Conservation (phyloP, 2,888 invertebrate genomes). For the Lamellibrachia satsuma region DNA sequence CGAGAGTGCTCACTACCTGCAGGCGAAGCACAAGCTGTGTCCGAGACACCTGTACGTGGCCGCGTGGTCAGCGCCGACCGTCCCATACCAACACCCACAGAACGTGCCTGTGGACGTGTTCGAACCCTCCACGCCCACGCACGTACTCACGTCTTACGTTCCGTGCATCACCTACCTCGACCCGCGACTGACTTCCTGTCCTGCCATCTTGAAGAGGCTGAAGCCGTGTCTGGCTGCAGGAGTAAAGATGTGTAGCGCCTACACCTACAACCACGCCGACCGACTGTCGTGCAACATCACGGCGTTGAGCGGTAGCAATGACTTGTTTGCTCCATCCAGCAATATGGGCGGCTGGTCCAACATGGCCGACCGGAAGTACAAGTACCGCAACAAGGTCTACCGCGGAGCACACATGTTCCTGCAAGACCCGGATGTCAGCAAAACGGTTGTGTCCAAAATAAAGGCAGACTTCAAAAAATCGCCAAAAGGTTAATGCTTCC, state of each 20-base stretch:
- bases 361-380: constrained; percentile 6
- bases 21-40: not conserved
- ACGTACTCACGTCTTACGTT: not conserved
- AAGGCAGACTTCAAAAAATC: not conserved
- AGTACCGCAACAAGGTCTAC: constrained; percentile 10
- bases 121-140: not conserved
- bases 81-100: not conserved
- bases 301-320: not conserved
- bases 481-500: not conserved
- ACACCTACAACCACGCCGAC: not conserved
- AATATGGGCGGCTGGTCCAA: not conserved
- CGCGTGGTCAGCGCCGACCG: not conserved
- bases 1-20: not conserved
- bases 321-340: not conserved
- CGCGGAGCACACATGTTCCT: not conserved
- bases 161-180: not conserved
- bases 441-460: not conserved
- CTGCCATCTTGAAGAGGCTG: not conserved
- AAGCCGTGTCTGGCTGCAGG: not conserved
- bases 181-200: not conserved
- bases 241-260: not conserved
- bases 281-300: not conserved
- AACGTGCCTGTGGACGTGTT: not conserved
- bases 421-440: not conserved
- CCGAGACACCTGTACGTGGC: not conserved